These are phyloP conservation scores for Loxodonta africana DNA, from an alignment of 2,113 vertebrate species.

Conservation along the genomic window DNA sequence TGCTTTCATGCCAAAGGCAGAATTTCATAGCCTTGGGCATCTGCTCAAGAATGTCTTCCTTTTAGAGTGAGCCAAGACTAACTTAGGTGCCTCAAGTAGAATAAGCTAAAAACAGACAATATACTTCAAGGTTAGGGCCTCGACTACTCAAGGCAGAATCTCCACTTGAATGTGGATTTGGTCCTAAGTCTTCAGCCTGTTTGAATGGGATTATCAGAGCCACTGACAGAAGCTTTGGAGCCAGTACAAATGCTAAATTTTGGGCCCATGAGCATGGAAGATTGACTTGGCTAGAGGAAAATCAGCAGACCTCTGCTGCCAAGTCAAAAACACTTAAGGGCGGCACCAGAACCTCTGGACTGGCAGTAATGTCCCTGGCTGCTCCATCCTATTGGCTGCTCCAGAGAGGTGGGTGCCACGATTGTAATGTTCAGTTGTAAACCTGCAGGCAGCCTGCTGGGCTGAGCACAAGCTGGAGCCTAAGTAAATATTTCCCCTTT, in stretches of 20 bases:
- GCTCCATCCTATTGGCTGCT: conserved; percentile 33
- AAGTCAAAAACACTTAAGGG: conserved; percentile 72
- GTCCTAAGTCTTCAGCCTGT: conserved; percentile 63
- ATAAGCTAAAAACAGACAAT: conserved; percentile 56
- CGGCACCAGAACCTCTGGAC: conserved; percentile 72
- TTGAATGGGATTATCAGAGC: conserved; percentile 64
- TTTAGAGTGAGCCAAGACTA: conserved; percentile 71
- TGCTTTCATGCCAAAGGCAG: conserved; percentile 51
- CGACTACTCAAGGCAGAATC: conserved; percentile 13
- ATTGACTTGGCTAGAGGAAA: conserved; percentile 73
- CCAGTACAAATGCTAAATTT: conserved; percentile 69
- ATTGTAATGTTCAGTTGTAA: conserved; percentile 71
- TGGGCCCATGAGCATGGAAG: conserved; percentile 62
- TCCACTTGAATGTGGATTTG: conserved; percentile 53
- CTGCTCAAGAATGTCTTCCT: conserved; percentile 67
- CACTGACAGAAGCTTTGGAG: conserved; percentile 58
- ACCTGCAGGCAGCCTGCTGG: conserved; percentile 74
- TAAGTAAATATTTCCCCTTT: conserved; percentile 65
- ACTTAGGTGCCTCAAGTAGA: conserved; percentile 52
- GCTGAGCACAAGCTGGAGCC: conserved; percentile 54
- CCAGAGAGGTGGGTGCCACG: conserved; percentile 10
- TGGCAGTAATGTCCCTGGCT: conserved; percentile 64
- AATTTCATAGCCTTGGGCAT: conserved; percentile 65
- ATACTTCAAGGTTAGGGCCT: not conserved
- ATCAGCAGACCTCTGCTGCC: conserved; percentile 60